Evolutionary conservation across 2,113 vertebrate genomes (phyloP), one percentile per base, ranked within the genome.

Genomic region (Lamprologus sp.): DNA sequence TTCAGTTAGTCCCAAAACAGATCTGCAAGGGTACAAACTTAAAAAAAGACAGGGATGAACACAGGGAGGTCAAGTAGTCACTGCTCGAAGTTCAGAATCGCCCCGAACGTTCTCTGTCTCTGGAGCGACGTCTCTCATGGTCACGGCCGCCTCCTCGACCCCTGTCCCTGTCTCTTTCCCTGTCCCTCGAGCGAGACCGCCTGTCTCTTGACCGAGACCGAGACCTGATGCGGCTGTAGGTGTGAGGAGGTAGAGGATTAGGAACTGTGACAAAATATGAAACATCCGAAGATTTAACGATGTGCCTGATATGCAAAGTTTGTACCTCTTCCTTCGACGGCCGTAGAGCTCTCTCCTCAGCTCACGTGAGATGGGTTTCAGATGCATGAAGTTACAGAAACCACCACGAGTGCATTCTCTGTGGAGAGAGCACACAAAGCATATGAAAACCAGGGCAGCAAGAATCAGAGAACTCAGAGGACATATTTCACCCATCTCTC

Each of bases 301-400:
- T 17, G 14, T 23, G 7, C 7, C 14, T 21, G 7, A 58, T 17
- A 23, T 2, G 19, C 19, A 4, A 28, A 3, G 40, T 89, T 14
- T 11, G 11, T 95, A 99, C 99, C 98, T 97, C 97, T 99, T 99
- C 88, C 97, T 97, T 13, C 98, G 97, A 0, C 98, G 97, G 1
- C 98, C 99, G 1, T 99, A 99, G 82, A 99, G 96, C 92, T 99
- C 98, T 3, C 98, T 96, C 80, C 99, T 97, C 58, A 99, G 95
- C 87, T 99, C 99, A 37, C 98, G 97, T 14, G 99, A 99, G 87
- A 99, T 99, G 9, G 99, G 98, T 95, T 99, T 99, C 96, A 99
- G 97, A 86, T 99, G 99, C 99, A 99, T 99, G 92, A 99, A 99
- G 96, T 99, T 99, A 94, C 99, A 99, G 97, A 99, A 99, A 58